Base-by-base conservation (phyloP, 2,113 vertebrate species). In the Vulpes vulpes region DNA sequence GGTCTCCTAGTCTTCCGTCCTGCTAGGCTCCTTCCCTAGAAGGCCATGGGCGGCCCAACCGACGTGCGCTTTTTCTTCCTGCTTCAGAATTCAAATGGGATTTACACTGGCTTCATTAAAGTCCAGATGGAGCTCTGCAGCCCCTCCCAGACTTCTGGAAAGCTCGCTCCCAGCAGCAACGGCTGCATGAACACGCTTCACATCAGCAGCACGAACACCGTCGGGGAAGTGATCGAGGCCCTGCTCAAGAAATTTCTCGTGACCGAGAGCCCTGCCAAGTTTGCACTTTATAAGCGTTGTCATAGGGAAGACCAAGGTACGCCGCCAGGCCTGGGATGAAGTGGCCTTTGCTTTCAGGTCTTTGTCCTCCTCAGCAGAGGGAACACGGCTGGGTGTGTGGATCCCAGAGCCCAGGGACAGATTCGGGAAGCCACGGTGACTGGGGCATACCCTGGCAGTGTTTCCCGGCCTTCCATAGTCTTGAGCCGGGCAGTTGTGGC, bases 91-190 rank as follows among this genome's bases (percentile, higher is more conserved):
- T 76, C 98, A 0, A 98, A 98, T 25, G 99, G 99, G 89, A 98
- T 99, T 85, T 99, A 99, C 98, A 99, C 99, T 60, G 99, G 99
- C 95, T 99, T 99, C 99, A 99, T 99, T 98, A 99, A 99, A 96
- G 99, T 99, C 57, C 99, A 99, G 99, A 98, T 99, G 99, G 99
- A 99, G 89, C 98, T 99, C 89, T 98, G 99, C 98, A 98, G 99
- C 97, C 99, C 99, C 0, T 98, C 99, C 91, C 99, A 99, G 80
- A 96, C 97, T 19, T 95, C 98, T 51, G 97, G 98, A 0, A 98
- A 95, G 1, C 96, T 92, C 2, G 16, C 91, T 10, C 4, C 97
- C 96, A 96, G 83, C 19, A 97, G 94, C 2, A 97, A 98, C 0
- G 99, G 99, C 97, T 99, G 98, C 4, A 95, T 97, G 97, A 99